These are phyloP conservation scores for Papilio protenor DNA, from an alignment of 2,888 invertebrate genomes.

Conservation along the genomic window DNA sequence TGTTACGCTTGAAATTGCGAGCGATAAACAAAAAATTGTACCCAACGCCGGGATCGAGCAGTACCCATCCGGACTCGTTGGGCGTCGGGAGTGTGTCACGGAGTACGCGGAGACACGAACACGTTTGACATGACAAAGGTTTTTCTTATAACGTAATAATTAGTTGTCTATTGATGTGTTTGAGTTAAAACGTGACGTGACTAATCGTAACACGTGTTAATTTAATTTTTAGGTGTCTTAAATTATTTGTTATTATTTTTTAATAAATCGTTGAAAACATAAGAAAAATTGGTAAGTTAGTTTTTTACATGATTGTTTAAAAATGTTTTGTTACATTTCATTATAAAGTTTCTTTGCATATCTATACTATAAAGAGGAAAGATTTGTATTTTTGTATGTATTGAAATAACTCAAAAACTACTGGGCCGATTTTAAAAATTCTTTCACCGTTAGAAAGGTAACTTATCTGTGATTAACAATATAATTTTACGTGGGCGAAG, in stretches of 20 bases:
- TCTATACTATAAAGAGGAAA: too few relatives aligned
- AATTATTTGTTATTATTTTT: neutral
- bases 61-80: constrained; percentile 14
- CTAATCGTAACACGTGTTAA: neutral
- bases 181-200: neutral
- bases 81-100: neutral
- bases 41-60: neutral
- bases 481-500: too few relatives aligned
- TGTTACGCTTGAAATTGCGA: constrained; percentile 4
- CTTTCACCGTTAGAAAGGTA: too few relatives aligned
- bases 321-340: too few relatives aligned
- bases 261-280: neutral
- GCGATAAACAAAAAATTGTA: constrained; percentile 10
- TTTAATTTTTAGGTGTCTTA: neutral
- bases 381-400: too few relatives aligned
- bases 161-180: neutral
- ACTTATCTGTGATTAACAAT: too few relatives aligned
- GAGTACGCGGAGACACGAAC: neutral
- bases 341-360: too few relatives aligned
- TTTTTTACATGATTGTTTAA: neutral
- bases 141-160: neutral
- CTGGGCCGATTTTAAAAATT: too few relatives aligned
- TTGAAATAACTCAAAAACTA: too few relatives aligned
- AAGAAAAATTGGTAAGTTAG: neutral
- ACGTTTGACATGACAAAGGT: constrained; percentile 1